These are phyloP conservation scores for Sebastiscus tertius DNA, from an alignment of 2,797 vertebrate genomes.

Conservation along the genomic window DNA sequence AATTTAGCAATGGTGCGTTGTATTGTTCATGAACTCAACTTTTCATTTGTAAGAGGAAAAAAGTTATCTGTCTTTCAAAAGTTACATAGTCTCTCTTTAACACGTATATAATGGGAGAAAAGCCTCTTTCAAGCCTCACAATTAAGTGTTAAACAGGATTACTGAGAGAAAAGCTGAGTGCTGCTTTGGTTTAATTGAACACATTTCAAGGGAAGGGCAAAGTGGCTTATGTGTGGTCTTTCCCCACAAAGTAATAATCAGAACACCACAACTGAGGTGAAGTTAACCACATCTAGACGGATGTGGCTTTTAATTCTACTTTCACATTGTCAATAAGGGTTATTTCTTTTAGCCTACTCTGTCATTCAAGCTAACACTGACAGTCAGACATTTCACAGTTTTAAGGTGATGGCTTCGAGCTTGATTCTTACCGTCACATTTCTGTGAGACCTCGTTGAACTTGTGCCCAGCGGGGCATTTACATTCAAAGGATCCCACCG, in stretches of 20 bases:
- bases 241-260: constrained; percentile 63
- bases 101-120: neutral
- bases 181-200: constrained; percentile 61
- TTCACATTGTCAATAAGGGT: constrained; percentile 44
- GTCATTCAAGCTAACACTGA: constrained; percentile 37
- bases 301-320: constrained; percentile 60
- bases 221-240: constrained; percentile 67
- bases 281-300: constrained; percentile 54
- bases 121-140: constrained; percentile 21
- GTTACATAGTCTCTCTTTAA: neutral
- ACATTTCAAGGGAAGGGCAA: constrained; percentile 58
- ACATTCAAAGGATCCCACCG: constrained; percentile 99
- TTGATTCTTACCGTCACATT: constrained; percentile 93
- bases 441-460: constrained; percentile 97
- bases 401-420: neutral
- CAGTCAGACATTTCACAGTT: constrained; percentile 34
- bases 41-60: neutral
- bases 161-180: constrained; percentile 46
- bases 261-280: constrained; percentile 44
- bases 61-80: neutral
- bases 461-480: constrained; percentile 98
- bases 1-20: neutral
- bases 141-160: constrained; percentile 13
- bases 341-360: constrained; percentile 41
- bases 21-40: neutral